A percentile compares a stretch with the other conserved stretches of the same genome.
These are phyloP conservation scores for Chaetorhynchus papuensis DNA, from an alignment of 2,113 vertebrate genomes.

Conservation along the genomic window DNA sequence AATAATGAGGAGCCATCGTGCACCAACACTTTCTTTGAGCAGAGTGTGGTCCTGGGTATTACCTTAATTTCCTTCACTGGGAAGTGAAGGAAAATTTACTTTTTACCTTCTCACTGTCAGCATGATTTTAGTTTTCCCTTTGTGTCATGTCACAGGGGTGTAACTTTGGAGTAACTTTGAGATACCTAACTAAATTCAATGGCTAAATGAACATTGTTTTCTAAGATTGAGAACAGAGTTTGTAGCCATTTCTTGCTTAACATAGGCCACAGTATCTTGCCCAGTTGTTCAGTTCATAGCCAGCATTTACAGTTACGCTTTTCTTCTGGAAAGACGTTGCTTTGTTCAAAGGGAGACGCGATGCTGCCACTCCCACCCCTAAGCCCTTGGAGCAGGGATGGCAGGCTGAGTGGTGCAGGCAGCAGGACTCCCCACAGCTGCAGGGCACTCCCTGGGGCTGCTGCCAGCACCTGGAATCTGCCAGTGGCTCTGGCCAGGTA, in stretches of 20 bases:
- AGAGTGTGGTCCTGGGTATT: background rate
- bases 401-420: fast-evolving
- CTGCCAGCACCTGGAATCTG: background rate
- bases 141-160: background rate
- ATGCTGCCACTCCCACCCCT: background rate
- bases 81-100: background rate
- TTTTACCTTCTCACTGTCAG: background rate
- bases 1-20: background rate
- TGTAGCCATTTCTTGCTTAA: background rate
- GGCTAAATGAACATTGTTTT: background rate
- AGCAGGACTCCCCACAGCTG: background rate
- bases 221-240: background rate
- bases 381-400: background rate
- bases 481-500: fast-evolving
- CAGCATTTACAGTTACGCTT: background rate
- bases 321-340: background rate
- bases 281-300: background rate
- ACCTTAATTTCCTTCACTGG: background rate
- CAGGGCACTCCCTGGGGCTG: fast-evolving
- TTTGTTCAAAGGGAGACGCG: background rate
- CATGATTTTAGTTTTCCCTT: background rate
- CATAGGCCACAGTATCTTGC: background rate
- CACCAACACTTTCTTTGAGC: background rate
- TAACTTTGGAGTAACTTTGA: background rate
- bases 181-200: background rate